A percentile compares a stretch with the other conserved stretches of the same genome.
Conservation (phyloP, 2,888 invertebrate genomes). For the Muschampia plurimacula region DNA sequence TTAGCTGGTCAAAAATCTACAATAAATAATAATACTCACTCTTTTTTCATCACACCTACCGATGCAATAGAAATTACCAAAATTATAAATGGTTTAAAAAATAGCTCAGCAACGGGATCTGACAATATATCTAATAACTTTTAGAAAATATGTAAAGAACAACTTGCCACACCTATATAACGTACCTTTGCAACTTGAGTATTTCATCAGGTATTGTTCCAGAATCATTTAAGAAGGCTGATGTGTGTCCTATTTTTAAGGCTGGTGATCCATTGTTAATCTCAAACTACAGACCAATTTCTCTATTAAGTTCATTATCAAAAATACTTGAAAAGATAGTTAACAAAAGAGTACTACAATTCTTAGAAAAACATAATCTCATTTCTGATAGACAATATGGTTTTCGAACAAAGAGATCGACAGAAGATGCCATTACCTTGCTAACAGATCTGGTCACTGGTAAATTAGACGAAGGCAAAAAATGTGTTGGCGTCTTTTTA, state of each 20-base stretch:
- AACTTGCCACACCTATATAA: too few species aligned
- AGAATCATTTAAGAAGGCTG: too few species aligned
- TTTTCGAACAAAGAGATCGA: background rate
- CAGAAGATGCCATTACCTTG: background rate
- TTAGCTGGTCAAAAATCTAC: too few species aligned
- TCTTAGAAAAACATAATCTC: background rate
- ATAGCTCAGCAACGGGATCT: too few species aligned
- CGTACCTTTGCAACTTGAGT: background rate
- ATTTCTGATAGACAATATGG: background rate
- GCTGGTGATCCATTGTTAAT: background rate
- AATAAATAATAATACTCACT: too few species aligned
- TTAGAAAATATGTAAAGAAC: too few species aligned
- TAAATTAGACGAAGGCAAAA: conserved; percentile 1
- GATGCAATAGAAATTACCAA: too few species aligned
- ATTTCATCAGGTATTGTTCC: background rate
- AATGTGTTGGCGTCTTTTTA: background rate
- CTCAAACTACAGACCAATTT: background rate
- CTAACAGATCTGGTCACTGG: background rate
- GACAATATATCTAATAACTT: too few species aligned
- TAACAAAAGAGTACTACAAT: background rate
- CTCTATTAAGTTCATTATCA: background rate
- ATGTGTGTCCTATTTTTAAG: background rate
- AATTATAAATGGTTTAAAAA: too few species aligned
- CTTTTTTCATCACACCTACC: too few species aligned
- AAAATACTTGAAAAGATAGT: background rate